Evolutionary conservation across 1,140 invertebrate genomes (phyloP).

Genomic region (Contarinia nasturtii): DNA sequence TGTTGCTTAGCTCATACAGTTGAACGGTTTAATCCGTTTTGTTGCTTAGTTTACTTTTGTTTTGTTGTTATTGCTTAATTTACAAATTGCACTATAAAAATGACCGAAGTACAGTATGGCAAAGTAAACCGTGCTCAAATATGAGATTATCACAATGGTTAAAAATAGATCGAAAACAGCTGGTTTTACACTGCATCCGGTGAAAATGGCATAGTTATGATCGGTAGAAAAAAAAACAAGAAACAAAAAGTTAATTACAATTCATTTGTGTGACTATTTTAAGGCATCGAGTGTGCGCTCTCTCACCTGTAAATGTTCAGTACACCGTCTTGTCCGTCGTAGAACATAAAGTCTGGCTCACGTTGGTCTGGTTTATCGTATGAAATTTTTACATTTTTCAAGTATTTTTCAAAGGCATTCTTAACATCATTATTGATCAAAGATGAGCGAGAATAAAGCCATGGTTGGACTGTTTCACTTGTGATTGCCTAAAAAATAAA

Average conservation of each 20-base stretch:
- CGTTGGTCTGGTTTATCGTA: constrained; percentile 54
- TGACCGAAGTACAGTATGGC: constrained; percentile 52
- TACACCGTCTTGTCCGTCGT: constrained; percentile 55
- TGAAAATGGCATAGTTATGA: no score
- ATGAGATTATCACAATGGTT: constrained; percentile 64
- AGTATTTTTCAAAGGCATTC: constrained; percentile 54
- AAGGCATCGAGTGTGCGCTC: no score
- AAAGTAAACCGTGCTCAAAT: constrained; percentile 66
- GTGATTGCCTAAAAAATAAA: constrained; percentile 10
- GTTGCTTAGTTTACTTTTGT: not conserved
- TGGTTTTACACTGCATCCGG: constrained; percentile 75
- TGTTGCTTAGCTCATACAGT: no score
- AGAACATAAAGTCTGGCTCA: constrained; percentile 87
- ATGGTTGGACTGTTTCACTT: constrained; percentile 15
- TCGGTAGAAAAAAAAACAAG: no score
- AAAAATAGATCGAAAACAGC: constrained; percentile 93
- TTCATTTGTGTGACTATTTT: no score
- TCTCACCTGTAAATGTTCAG: constrained; percentile 77
- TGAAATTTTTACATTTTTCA: constrained; percentile 52
- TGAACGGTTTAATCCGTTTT: no score
- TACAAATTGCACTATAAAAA: constrained; percentile 30
- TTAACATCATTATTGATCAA: constrained; percentile 26
- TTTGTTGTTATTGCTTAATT: constrained; percentile 10
- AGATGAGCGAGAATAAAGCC: constrained; percentile 15
- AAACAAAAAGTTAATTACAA: no score